Evolutionary conservation across 2,888 invertebrate species (phyloP).

Genomic region (Mesorhabditis spiculigera): DNA sequence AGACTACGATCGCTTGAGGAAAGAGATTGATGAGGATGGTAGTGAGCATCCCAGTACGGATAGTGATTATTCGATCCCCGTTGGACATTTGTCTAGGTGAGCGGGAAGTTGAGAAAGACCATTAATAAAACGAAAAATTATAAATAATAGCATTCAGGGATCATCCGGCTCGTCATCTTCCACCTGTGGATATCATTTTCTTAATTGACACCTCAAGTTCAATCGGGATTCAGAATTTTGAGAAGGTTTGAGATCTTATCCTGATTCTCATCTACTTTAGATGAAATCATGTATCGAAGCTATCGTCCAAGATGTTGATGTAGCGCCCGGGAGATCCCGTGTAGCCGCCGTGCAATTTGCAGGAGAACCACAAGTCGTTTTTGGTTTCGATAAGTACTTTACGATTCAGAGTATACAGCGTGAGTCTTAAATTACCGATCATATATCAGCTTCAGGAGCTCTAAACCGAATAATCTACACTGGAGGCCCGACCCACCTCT

Average conservation of each 20-base stretch:
- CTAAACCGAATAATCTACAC: conserved; percentile 48
- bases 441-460: conserved; percentile 33
- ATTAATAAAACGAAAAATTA: conserved; percentile 9
- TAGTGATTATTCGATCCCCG: conserved; percentile 4
- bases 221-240: conserved; percentile 48
- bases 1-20: background rate
- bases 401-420: conserved; percentile 35
- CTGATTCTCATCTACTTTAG: conserved; percentile 15
- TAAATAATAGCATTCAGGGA: conserved; percentile 12
- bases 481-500: conserved; percentile 53
- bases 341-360: conserved; percentile 46
- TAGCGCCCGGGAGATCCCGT: conserved; percentile 47
- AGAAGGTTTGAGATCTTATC: conserved; percentile 26
- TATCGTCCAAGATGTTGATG: conserved; percentile 46
- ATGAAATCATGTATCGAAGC: conserved; percentile 38
- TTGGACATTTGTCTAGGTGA: background rate
- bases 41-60: background rate
- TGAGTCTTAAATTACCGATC: conserved; percentile 16
- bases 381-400: conserved; percentile 52
- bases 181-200: conserved; percentile 52
- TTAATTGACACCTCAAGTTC: conserved; percentile 47
- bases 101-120: background rate
- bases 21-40: conserved; percentile 2
- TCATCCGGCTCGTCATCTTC: conserved; percentile 47
- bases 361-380: conserved; percentile 49